Evolutionary conservation across 2,113 vertebrate species (phyloP), one percentile per base, ranked within the genome.

Genomic region (Melozone crissalis): DNA sequence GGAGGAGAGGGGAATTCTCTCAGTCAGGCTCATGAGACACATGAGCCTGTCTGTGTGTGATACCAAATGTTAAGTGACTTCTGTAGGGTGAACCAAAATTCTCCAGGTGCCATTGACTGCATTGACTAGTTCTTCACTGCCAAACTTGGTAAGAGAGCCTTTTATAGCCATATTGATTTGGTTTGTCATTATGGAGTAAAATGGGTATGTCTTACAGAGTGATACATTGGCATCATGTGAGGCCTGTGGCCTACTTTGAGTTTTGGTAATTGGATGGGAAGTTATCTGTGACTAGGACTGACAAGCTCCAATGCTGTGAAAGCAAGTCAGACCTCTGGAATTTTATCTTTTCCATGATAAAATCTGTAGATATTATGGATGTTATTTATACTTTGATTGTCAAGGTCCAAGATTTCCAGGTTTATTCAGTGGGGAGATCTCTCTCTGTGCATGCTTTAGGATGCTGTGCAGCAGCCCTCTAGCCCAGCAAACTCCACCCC

Each of bases 331-430:
- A 21, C 27, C 33, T 55, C 28, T 84, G 63, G 43, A 77, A 67
- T 33, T 41, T 35, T 27, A 19, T 61, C 0, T 0, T 55, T 67
- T 71, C 59, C 11, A 1, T 76, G 13, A n/a, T 41, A n/a, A 84
- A 84, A 84, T 61, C 54, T 44, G 11, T 33, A 73, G 51, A 69
- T 47, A 23, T 24, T 35, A 24, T 16, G 22, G 15, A 58, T 5
- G 3, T 6, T 46, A 47, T 57, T 90, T 79, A 72, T 59, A 55
- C 7, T 58, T 66, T 18, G 8, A 23, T 47, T 35, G 14, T 58
- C 43, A 46, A 15, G 21, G 30, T 17, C 21, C 18, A 30, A 91
- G 52, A 35, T 66, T 91, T 89, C 17, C 51, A 58, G 11, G 10
- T 89, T 74, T 76, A 66, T 6, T 31, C 31, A 41, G 17, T 7